Evolutionary conservation across 2,797 vertebrate genomes (phyloP).

Genomic region (Pangasius larnaudii): DNA sequence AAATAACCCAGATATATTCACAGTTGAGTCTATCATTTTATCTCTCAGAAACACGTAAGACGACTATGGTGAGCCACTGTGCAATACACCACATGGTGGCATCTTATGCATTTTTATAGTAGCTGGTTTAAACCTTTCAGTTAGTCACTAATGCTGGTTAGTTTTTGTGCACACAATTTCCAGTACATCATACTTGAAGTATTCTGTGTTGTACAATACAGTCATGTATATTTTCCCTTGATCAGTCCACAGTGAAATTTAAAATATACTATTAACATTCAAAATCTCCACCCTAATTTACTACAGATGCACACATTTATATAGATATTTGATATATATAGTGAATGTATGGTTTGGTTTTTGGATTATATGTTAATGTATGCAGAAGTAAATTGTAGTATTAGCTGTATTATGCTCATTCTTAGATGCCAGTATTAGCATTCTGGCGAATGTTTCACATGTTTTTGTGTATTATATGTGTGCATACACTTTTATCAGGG

Average conservation of each 20-base stretch:
- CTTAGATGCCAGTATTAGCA: background rate
- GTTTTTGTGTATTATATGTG: background rate
- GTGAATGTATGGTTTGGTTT: background rate
- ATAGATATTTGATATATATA: background rate
- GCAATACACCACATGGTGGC: constrained; percentile 16
- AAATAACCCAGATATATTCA: background rate
- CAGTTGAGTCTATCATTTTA: background rate
- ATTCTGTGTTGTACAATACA: constrained; percentile 2
- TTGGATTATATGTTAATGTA: constrained; percentile 16
- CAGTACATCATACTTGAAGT: background rate
- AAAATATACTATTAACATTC: background rate
- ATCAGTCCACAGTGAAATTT: background rate
- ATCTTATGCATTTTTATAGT: constrained; percentile 20
- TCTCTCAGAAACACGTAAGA: background rate
- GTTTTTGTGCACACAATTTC: background rate
- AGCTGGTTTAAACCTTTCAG: background rate
- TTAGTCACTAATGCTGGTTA: background rate
- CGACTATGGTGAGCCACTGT: constrained; percentile 8
- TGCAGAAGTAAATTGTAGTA: background rate
- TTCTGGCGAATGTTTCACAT: background rate
- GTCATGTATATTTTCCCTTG: background rate
- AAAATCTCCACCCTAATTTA: background rate
- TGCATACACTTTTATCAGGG: background rate
- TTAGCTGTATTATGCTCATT: background rate
- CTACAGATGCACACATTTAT: no score